Base-by-base conservation (phyloP, 92 coral and sea anemone species). In the Porites rus region DNA sequence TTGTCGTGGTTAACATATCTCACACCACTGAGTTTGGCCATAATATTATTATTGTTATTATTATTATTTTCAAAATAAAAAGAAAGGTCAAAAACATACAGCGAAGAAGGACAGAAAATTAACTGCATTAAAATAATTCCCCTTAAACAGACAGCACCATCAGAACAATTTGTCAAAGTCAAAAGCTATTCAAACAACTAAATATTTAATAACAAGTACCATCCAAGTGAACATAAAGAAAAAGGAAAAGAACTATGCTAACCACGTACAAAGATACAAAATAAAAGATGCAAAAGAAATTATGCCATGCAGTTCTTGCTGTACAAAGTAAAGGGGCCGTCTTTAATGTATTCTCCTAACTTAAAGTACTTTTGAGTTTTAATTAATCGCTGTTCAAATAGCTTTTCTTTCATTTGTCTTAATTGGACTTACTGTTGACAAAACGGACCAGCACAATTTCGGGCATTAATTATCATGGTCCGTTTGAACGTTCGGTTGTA, bases 361-460 rank as follows among this genome's bases (percentile, higher is more conserved):
- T 28, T 20, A 51, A 52, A 78, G 28, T 17, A 53, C 8, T 66
- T 79, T 58, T 81, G 77, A 25, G 76, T 70, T 68, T 38, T 56
- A n/a, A 28, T 69, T 81, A 69, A 53, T 60, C 6, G 51, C 74
- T 79, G 76, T 58, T 69, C 38, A 69, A 70, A 81, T 38, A 58
- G 10, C 13, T 69, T 70, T 13, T n/a, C 20, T 20, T 11, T 7
- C 66, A 70, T 31, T 78, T 56, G 77, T 51, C 67, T 58, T 64
- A 69, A 54, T 80, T 69, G n/a, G 10, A 31, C 11, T 11, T 17
- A 56, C 9, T 69, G 65, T 69, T 58, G 21, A 38, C 67, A 69
- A 28, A 81, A 53, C 56, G 13, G 56, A 63, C 52, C 16, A 14
- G 20, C 63, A 8, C 31, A 50, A 20, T 65, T 66, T 43, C 22